Evolutionary conservation across 2,888 invertebrate genomes (phyloP).

Genomic region (Hirtodrosophila histrioides): DNA sequence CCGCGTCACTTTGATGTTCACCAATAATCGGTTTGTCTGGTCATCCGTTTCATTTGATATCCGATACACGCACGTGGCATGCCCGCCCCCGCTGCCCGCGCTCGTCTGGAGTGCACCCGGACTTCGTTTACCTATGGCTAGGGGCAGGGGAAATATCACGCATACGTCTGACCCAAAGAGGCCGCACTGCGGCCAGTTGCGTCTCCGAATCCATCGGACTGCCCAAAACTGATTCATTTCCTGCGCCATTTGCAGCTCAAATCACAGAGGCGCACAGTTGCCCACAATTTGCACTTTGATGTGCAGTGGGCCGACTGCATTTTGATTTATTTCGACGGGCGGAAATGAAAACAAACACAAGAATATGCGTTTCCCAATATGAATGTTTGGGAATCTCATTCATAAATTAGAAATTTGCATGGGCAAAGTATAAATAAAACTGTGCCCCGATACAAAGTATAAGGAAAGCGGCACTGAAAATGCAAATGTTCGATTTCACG

Average conservation of each 20-base stretch:
- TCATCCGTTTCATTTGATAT: constrained; percentile 79
- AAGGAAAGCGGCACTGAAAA: constrained; percentile 8
- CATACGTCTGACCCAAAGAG: constrained; percentile 50
- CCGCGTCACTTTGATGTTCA: constrained; percentile 65
- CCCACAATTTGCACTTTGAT: constrained; percentile 58
- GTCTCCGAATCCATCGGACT: background rate
- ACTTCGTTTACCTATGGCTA: constrained; percentile 5
- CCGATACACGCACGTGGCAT: constrained; percentile 41
- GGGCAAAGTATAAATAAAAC: constrained; percentile 8
- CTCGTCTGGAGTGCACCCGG: background rate
- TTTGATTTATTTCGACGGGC: constrained; percentile 54
- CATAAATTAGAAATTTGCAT: constrained; percentile 45
- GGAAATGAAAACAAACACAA: constrained; percentile 56
- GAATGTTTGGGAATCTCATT: constrained; percentile 40
- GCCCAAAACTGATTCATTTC: constrained; percentile 59
- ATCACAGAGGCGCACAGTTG: constrained; percentile 41
- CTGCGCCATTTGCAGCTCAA: constrained; percentile 43
- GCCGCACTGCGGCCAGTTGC: background rate
- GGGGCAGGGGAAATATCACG: constrained; percentile 39
- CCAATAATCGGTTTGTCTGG: constrained; percentile 75
- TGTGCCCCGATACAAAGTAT: background rate
- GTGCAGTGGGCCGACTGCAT: constrained; percentile 22
- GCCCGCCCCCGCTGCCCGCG: too few species aligned
- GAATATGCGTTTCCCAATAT: constrained; percentile 24
- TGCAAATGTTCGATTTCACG: constrained; percentile 12